Evolutionary conservation across 2,888 invertebrate genomes (phyloP).

Genomic region (Smittia sp.): DNA sequence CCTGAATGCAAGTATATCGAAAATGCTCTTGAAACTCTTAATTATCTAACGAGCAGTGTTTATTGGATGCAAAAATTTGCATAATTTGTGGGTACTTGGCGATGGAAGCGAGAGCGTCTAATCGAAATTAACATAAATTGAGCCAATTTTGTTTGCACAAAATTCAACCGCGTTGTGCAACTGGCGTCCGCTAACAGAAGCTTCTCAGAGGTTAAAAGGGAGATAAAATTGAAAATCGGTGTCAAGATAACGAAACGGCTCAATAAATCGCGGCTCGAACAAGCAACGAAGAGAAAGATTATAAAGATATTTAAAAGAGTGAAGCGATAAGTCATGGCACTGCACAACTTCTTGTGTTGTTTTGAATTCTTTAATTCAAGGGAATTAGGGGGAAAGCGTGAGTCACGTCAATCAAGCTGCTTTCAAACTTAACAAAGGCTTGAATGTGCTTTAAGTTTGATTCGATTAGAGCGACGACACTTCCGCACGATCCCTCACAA

Average conservation of each 20-base stretch:
- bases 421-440: too few relatives aligned
- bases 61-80: constrained; percentile 27
- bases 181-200: constrained; percentile 20
- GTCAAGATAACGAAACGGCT: constrained; percentile 24
- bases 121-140: constrained; percentile 14
- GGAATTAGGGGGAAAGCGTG: neutral
- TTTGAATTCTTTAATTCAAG: neutral
- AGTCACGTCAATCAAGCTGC: too few relatives aligned
- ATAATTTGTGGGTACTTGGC: constrained; percentile 40
- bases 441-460: too few relatives aligned
- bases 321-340: constrained; percentile 19
- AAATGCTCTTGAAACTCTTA: constrained; percentile 38
- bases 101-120: neutral
- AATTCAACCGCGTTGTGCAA: neutral
- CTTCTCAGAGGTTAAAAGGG: constrained; percentile 28
- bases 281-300: neutral
- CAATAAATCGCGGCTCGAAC: neutral
- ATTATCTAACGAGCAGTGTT: constrained; percentile 40
- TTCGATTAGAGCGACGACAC: too few relatives aligned
- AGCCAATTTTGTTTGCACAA: constrained; percentile 7
- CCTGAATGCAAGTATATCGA: constrained; percentile 10
- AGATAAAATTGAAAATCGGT: constrained; percentile 11
- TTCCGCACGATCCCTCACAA: neutral
- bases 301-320: constrained; percentile 3
- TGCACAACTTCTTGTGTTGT: neutral